Conservation (phyloP, 2,888 invertebrate species). For the Epiblema foenella region DNA sequence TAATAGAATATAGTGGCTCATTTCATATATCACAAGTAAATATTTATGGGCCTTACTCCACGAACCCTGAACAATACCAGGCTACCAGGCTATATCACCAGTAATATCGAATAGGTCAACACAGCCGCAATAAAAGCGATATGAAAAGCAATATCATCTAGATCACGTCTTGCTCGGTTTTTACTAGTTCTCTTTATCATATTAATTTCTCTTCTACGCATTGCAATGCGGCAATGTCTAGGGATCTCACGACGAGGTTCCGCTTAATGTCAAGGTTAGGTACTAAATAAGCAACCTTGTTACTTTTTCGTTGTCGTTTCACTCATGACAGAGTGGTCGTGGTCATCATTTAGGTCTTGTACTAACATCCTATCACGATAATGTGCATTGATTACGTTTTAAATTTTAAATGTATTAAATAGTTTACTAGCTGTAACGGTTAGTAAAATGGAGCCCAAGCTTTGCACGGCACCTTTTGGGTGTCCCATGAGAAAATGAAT, state of each 20-base stretch:
- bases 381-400: background rate
- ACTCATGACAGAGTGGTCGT: too few species aligned
- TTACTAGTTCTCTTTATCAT: conserved; percentile 51
- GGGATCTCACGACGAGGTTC: conserved; percentile 8
- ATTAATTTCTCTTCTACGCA: conserved; percentile 57
- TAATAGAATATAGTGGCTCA: background rate
- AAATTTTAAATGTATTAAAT: too few species aligned
- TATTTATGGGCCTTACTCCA: conserved; percentile 6
- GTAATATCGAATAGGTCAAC: conserved; percentile 29
- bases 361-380: too few species aligned
- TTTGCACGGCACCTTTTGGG: too few species aligned
- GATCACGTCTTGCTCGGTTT: conserved; percentile 60
- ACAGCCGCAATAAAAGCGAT: conserved; percentile 49
- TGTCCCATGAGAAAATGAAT: too few species aligned
- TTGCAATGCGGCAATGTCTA: conserved; percentile 44
- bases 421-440: too few species aligned
- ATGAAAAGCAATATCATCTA: conserved; percentile 60
- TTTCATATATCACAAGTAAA: background rate
- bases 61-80: conserved; percentile 16
- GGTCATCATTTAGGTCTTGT: too few species aligned
- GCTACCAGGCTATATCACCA: conserved; percentile 4
- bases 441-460: too few species aligned
- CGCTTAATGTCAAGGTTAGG: conserved; percentile 15
- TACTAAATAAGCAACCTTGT: conserved; percentile 1
- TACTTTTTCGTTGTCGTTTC: too few species aligned